Percentiles rank a stretch among this genome's conserved stretches.
Conservation (phyloP, 2,797 vertebrate species). For the Tragopan temminckii region DNA sequence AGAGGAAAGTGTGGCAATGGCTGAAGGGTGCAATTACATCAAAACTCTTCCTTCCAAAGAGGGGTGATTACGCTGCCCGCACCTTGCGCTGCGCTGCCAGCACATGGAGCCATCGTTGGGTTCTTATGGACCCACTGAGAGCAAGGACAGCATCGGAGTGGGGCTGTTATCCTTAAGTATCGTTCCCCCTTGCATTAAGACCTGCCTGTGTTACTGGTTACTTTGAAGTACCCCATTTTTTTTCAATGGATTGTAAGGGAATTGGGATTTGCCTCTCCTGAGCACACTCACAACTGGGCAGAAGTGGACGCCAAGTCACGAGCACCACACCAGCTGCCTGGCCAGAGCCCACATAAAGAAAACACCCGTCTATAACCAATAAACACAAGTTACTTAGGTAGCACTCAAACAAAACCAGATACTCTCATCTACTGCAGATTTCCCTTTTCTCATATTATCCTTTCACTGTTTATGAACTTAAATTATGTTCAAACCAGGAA, state of each 20-base stretch:
- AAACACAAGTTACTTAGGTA: constrained; percentile 70
- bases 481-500: background rate
- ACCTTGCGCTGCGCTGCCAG: background rate
- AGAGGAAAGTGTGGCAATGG: constrained; percentile 72
- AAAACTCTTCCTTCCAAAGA: constrained; percentile 71
- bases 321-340: constrained; percentile 41
- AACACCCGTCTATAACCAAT: constrained; percentile 56
- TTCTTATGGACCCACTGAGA: background rate
- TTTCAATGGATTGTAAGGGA: background rate
- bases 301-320: background rate
- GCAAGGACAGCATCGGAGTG: background rate
- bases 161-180: fast-evolving
- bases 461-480: background rate
- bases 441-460: background rate
- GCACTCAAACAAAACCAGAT: constrained; percentile 68
- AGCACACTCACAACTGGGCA: background rate
- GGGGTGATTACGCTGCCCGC: background rate
- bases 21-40: constrained; percentile 73
- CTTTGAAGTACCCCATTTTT: background rate
- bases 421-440: constrained; percentile 13
- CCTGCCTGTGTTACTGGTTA: background rate
- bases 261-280: background rate
- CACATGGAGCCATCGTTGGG: background rate
- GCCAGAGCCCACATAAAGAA: background rate
- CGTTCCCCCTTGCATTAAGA: background rate